Evolutionary conservation across 2,888 invertebrate species (phyloP), one percentile per base, ranked within the genome.

Genomic region (Hyppa rectilinea): DNA sequence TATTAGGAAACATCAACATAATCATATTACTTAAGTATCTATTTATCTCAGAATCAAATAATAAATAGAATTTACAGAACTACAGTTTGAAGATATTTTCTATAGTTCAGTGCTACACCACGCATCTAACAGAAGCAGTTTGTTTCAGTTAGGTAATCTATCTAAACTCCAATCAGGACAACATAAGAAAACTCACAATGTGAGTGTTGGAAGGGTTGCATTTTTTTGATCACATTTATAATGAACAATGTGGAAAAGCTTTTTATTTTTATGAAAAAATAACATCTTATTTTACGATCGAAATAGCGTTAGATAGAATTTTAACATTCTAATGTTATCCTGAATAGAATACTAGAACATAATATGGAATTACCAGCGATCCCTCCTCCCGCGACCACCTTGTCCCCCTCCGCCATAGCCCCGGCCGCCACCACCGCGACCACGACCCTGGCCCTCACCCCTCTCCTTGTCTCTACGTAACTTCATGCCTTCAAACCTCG

Each of bases 401-500:
- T 91, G 86, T 0, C 91, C 82, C 0, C 94, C 88, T 0, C 92
- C 84, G 0, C 92, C 83, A 0, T 45, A 53, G 4, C 88, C 82
- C 0, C 92, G 80, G 0, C 93, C 87, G 0, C 92, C 81, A 0
- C 93, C 83, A 0, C 95, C 87, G 0, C 96, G 90, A 0, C 94
- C 87, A 2, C 95, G 90, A 0, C 93, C 82, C 0, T 95, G 89
- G 1, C 93, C 90, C 0, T 93, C 90, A 0, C 96, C 94, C 17
- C 95, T 95, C 71, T 97, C 97, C 17, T 93, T 92, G 0, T 96
- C 96, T 58, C 96, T 95, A 61, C 96, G 96, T 66, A 97, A 94
- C 83, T 97, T 97, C 97, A 97, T 97, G 0, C 96, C 97, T 34
- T 96, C 96, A 89, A 97, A 98, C 38, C 98, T 96, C 29, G 97